phyloP scores from a whole-genome alignment of 1,140 invertebrate species.

The Drosophila teissieri region DNA sequence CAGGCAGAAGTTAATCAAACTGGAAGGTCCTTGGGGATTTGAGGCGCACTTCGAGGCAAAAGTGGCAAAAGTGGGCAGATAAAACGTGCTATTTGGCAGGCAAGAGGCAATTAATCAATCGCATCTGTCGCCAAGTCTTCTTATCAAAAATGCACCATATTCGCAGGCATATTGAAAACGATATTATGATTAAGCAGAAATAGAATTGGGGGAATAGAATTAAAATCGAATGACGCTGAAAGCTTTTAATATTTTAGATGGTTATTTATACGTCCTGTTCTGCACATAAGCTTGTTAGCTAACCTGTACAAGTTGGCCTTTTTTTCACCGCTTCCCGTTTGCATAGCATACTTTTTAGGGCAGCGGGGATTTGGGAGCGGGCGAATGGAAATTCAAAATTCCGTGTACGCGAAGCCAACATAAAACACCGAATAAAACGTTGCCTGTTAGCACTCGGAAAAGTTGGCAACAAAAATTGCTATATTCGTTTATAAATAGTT shows the following conservation, averaged over 20 bases:
- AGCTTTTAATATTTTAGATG: slow-evolving; percentile 30
- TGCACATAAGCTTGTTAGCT: slow-evolving; percentile 19
- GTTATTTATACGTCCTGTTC: slow-evolving; percentile 28
- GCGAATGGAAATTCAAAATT: slow-evolving; percentile 19
- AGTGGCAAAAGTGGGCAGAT: slow-evolving; percentile 13
- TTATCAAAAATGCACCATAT: slow-evolving; percentile 61
- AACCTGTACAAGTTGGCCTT: slow-evolving; percentile 8
- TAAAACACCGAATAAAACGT: slow-evolving; percentile 41
- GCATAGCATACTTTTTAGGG: slow-evolving; percentile 12
- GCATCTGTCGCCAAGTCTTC: slow-evolving; percentile 60
- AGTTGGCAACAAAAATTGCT: slow-evolving; percentile 37
- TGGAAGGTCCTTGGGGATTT: slow-evolving; percentile 31
- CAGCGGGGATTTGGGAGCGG: neutral
- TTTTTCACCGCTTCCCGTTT: neutral
- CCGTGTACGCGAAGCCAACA: slow-evolving; percentile 2
- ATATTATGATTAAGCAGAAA: neutral
- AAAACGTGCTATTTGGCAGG: slow-evolving; percentile 41
- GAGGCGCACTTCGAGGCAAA: neutral
- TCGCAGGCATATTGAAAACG: slow-evolving; percentile 2
- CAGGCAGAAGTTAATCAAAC: slow-evolving; percentile 68
- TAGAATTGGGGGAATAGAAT: neutral
- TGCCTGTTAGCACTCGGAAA: slow-evolving; percentile 41
- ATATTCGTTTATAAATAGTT: slow-evolving; percentile 57
- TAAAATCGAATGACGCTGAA: slow-evolving; percentile 29
- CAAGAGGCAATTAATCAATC: slow-evolving; percentile 69